Evolutionary conservation across 2,888 invertebrate genomes (phyloP), one percentile per base, ranked within the genome.

Genomic region (Ptycholaimellus sp.): DNA sequence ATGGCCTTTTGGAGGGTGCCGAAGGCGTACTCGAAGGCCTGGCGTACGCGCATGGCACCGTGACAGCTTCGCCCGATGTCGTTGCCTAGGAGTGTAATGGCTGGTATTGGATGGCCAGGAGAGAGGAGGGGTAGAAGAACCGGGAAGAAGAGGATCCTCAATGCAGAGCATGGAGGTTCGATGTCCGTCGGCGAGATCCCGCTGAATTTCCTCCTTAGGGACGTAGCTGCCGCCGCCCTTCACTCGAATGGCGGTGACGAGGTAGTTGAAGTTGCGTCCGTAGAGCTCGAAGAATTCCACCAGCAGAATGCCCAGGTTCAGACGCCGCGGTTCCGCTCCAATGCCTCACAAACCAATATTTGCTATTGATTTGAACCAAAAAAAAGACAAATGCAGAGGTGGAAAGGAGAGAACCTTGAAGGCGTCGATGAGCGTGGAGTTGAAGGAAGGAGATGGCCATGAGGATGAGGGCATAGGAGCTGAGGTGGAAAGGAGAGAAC

Each of bases 21-120:
- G 64, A 79, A 90, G 42, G 93, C 93, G 68, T 81, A 82, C 64
- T 85, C 85, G 66, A 93, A 96, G 42, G 90, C 83, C 65, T 79
- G 75, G 59, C 78, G 77, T 16, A 78, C 77, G 58, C 77, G 75
- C 50, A 87, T 66, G 44, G 80, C 80, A 40, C 83, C 83, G 62
- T 87, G 90, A 54, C 87, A 87, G 59, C 85, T 85, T 49, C 87
- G 73, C 7, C 93, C 93, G 59, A 96, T 90, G 62, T 93, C 93
- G 62, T 96, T 96, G 46, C 77, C 83, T 60, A n/a, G n/a, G n/a
- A n/a, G n/a, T n/a, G n/a, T n/a, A n/a, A n/a, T n/a, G n/a, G n/a
- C n/a, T n/a, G n/a, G n/a, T n/a, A n/a, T n/a, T n/a, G n/a, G n/a
- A n/a, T n/a, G n/a, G n/a, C n/a, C n/a, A n/a, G n/a, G n/a, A 36